A percentile compares a stretch with the other conserved stretches of the same genome.
phyloP scores from a whole-genome alignment of 1,140 invertebrate species.

The Euwallacea fornicatus region DNA sequence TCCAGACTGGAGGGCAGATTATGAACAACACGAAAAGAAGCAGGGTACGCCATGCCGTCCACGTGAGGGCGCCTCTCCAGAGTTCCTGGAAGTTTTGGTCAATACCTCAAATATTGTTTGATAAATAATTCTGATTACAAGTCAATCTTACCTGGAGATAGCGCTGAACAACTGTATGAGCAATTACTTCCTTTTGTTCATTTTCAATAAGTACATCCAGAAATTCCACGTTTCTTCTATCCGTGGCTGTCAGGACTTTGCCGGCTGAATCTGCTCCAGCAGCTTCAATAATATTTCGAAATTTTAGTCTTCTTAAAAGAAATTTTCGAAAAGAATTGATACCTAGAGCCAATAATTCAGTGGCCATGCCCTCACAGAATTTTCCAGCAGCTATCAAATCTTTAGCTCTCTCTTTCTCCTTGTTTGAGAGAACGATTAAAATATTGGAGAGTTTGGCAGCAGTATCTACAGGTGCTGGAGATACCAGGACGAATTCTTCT shows the following conservation, averaged over 20 bases:
- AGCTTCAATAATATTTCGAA: slow-evolving; percentile 55
- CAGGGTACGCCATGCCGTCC: slow-evolving; percentile 93
- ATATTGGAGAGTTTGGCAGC: slow-evolving; percentile 96
- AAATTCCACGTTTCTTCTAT: slow-evolving; percentile 90
- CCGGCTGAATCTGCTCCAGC: slow-evolving; percentile 92
- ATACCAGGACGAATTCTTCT: slow-evolving; percentile 94
- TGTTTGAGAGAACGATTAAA: slow-evolving; percentile 83
- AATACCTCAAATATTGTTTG: slow-evolving; percentile 30
- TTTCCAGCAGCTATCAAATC: slow-evolving; percentile 93
- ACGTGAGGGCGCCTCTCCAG: slow-evolving; percentile 93
- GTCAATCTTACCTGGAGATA: slow-evolving; percentile 74
- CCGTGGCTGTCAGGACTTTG: slow-evolving; percentile 86
- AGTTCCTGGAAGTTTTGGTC: slow-evolving; percentile 71
- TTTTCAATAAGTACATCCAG: slow-evolving; percentile 98
- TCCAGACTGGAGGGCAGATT: slow-evolving; percentile 93
- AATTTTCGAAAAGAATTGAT: neutral
- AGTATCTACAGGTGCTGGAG: slow-evolving; percentile 95
- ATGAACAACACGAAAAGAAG: slow-evolving; percentile 90
- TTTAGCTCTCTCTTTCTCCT: slow-evolving; percentile 97
- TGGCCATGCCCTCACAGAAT: slow-evolving; percentile 96
- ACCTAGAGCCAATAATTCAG: slow-evolving; percentile 84
- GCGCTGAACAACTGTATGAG: slow-evolving; percentile 85
- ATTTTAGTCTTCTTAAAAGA: neutral
- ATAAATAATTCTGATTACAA: neutral
- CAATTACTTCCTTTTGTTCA: slow-evolving; percentile 96